Evolutionary conservation across 2,113 vertebrate species (phyloP).

Genomic region (Poicephalus meyeri): DNA sequence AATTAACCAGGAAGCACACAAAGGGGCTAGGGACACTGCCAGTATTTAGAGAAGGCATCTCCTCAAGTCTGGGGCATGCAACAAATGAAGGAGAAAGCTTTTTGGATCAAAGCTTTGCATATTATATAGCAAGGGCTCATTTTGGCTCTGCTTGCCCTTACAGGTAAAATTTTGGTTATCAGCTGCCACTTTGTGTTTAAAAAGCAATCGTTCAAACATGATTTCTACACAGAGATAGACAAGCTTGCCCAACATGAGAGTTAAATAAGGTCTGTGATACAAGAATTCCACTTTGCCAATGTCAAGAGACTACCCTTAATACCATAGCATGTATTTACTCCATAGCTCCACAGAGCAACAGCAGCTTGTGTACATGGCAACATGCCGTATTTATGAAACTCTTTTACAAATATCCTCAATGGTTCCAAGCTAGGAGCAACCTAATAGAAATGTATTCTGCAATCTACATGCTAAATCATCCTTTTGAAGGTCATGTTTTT

Average conservation of each 20-base stretch:
- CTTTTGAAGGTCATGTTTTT: slow-evolving; percentile 63
- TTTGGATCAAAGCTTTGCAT: not conserved
- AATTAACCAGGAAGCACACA: not conserved
- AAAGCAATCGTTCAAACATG: not conserved
- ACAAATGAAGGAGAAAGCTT: not conserved
- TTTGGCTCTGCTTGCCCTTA: not conserved
- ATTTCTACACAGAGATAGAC: not conserved
- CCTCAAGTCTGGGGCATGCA: not conserved
- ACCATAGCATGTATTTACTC: not conserved
- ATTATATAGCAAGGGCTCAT: not conserved
- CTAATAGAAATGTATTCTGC: slow-evolving; percentile 34
- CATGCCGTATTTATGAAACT: not conserved
- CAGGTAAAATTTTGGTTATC: not conserved
- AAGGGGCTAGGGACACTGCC: not conserved
- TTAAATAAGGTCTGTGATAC: not conserved
- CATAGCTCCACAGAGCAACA: not conserved
- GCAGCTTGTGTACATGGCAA: not conserved
- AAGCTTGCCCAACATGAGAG: not conserved
- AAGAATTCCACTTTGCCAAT: not conserved
- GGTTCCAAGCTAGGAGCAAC: not conserved
- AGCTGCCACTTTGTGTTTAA: not conserved
- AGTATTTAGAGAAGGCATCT: not conserved
- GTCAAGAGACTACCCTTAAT: not conserved
- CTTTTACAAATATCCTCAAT: not conserved
- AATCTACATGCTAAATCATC: slow-evolving; percentile 41